Base-by-base conservation (phyloP, 2,888 invertebrate genomes). In the Andrena trimmerana region DNA sequence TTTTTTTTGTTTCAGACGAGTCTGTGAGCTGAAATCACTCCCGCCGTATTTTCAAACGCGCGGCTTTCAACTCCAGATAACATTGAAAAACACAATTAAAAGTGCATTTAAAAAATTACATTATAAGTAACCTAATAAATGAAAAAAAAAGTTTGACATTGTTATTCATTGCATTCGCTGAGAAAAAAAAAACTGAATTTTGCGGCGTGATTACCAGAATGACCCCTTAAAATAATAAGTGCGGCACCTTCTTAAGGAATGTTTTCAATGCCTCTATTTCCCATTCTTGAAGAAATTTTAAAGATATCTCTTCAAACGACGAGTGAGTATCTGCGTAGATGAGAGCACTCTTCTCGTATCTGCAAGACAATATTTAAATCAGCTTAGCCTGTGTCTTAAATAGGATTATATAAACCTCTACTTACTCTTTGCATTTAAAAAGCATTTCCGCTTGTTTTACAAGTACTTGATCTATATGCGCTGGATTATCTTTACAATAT, bases 271-370 rank as follows among this genome's bases (percentile, higher is more conserved):
- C 98, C 87, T 97, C 97, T 79, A 97, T 97, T 92, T 98, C 96
- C 76, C 97, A 96, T 0, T 96, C 95, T 93, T 97, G 96, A 24
- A 99, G 95, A 93, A 99, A 99, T 92, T 98, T 99, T 13, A 99
- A 95, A 73, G 99, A 98, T 52, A 99, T 96, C 89, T 98, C 98
- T 94, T 99, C 99, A 93, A 99, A 99, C 27, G 98, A 97, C 59
- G 97, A 97, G 89, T 97, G 96, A 0, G 99, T 98, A 90, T 98
- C 97, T 0, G 99, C 98, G 93, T 97, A 99, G 86, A 97, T 96
- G 89, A 96, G 95, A 0, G 99, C 99, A 93, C 98, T 98, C 87
- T 96, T 96, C 79, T 97, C 96, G 90, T 96, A 99, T 69, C 95
- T 95, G 71, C 29, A 88, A 90, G 78, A 73, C 65, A 36, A 60